These are phyloP conservation scores for Brienomyrus brachyistius DNA, from an alignment of 2,113 vertebrate species.

Conservation along the genomic window DNA sequence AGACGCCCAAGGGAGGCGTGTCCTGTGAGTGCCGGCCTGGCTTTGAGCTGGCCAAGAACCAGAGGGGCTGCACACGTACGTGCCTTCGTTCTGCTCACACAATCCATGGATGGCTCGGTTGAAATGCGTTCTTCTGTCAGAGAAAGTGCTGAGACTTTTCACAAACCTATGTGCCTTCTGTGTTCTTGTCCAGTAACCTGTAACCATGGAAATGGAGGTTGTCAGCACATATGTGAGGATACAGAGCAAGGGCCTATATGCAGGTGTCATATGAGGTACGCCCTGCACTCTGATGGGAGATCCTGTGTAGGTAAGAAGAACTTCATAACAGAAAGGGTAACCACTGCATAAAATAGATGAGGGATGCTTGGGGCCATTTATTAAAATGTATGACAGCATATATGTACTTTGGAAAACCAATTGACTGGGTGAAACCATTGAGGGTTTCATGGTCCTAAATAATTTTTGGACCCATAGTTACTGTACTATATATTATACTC, in stretches of 20 bases:
- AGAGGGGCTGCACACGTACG: constrained; percentile 87
- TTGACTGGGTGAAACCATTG: background rate
- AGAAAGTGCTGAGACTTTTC: background rate
- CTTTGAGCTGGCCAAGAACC: constrained; percentile 88
- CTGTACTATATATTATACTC: background rate
- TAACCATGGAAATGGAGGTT: constrained; percentile 93
- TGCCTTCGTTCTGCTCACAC: constrained; percentile 31
- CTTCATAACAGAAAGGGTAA: background rate
- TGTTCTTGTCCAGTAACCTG: constrained; percentile 77
- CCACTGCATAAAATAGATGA: background rate
- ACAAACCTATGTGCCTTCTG: constrained; percentile 17
- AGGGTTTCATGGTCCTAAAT: background rate
- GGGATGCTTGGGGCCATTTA: background rate
- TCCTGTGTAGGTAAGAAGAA: constrained; percentile 80
- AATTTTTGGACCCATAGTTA: background rate
- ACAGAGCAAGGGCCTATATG: constrained; percentile 78
- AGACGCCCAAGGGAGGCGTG: constrained; percentile 81
- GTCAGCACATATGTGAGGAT: constrained; percentile 92
- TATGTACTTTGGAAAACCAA: background rate
- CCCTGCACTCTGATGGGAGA: constrained; percentile 73
- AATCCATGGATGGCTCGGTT: background rate
- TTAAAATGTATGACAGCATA: background rate
- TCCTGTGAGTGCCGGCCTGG: constrained; percentile 93
- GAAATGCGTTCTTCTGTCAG: background rate
- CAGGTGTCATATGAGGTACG: constrained; percentile 83